Conservation (phyloP, 2,113 vertebrate species). For the Columba janthina region DNA sequence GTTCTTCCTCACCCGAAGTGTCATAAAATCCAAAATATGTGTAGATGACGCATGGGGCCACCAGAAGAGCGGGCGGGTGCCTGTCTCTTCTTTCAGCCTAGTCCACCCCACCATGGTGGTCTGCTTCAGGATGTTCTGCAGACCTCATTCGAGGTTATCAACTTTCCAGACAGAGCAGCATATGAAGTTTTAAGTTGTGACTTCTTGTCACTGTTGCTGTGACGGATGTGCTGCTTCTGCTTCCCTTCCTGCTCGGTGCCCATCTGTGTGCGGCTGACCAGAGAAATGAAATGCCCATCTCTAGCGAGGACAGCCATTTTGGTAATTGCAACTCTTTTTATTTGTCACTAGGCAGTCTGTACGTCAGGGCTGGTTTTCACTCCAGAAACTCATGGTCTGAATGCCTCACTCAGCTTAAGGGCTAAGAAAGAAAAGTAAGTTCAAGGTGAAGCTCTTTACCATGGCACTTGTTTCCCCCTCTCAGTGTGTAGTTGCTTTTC, state of each 20-base stretch:
- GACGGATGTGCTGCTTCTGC: fast-evolving
- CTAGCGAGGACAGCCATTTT: not conserved
- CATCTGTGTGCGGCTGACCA: not conserved
- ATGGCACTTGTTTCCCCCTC: not conserved
- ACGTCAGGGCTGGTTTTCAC: not conserved
- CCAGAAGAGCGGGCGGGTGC: fast-evolving
- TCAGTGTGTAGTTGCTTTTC: not conserved
- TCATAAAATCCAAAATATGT: not conserved
- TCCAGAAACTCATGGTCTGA: not conserved
- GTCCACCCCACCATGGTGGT: too few species aligned
- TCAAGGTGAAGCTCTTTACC: not conserved
- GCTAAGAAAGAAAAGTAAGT: not conserved
- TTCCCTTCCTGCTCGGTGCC: not conserved
- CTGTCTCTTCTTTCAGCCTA: not conserved
- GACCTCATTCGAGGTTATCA: not conserved
- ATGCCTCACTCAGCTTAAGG: not conserved
- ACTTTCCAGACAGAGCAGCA: not conserved
- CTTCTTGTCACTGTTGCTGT: not conserved
- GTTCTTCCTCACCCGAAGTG: not conserved
- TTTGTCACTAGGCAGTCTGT: not conserved
- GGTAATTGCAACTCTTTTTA: not conserved
- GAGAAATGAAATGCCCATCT: not conserved
- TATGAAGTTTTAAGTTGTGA: not conserved
- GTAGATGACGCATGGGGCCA: not conserved
- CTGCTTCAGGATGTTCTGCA: not conserved